Conservation (phyloP, 2,113 vertebrate genomes). For the Rhegmatorhina hoffmannsi region DNA sequence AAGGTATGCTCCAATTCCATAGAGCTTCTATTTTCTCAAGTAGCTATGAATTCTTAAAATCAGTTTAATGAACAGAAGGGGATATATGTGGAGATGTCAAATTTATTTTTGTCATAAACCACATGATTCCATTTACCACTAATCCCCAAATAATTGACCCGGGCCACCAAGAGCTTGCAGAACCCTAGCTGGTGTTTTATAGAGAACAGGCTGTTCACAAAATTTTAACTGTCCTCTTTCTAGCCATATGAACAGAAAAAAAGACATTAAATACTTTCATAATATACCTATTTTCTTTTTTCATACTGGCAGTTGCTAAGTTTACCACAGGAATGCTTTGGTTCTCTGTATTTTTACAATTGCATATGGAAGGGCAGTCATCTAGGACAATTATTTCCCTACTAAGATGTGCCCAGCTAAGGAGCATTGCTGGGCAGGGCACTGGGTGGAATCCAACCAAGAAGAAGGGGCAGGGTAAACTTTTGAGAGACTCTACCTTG, state of each 20-base stretch:
- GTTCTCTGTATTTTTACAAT: not conserved
- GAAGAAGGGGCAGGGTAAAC: not conserved
- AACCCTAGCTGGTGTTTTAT: constrained; percentile 32
- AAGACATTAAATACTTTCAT: constrained; percentile 30
- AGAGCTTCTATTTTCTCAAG: not conserved
- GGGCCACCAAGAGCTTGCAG: constrained; percentile 19
- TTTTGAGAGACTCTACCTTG: not conserved
- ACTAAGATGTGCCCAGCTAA: not conserved
- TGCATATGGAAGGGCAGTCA: not conserved
- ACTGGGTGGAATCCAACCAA: too few species aligned
- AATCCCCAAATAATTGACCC: constrained; percentile 45
- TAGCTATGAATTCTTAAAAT: constrained; percentile 2
- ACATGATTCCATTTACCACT: constrained; percentile 27
- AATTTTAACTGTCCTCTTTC: constrained; percentile 13
- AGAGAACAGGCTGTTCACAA: constrained; percentile 12
- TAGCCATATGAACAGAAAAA: not conserved
- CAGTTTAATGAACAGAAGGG: constrained; percentile 44
- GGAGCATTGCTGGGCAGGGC: too few species aligned
- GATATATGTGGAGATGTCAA: constrained; percentile 11
- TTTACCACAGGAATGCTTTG: constrained; percentile 36
- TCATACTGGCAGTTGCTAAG: constrained; percentile 4
- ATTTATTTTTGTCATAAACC: constrained; percentile 35
- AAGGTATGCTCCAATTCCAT: constrained; percentile 7
- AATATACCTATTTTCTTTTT: not conserved
- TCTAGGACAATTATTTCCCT: not conserved